Evolutionary conservation across 2,797 vertebrate species (phyloP), one percentile per base, ranked within the genome.

Genomic region (Erithacus rubecula): DNA sequence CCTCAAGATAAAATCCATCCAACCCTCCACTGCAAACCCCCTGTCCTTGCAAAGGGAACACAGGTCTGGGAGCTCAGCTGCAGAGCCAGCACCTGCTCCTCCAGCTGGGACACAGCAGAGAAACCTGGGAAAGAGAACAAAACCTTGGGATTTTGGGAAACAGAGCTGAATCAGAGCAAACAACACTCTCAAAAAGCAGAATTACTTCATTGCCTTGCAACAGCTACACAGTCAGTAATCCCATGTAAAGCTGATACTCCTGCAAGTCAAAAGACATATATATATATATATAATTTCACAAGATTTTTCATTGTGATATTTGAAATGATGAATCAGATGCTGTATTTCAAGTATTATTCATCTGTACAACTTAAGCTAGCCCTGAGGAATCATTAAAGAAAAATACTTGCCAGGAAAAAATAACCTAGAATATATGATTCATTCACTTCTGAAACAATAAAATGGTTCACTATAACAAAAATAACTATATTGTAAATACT

Each of bases 391-490:
- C 89, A 91, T 86, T 93, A 86, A 91, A 75, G 84, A 87, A 94
- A 95, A 92, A 76, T 79, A 95, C 90, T n/a, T 90, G 89, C 91
- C 92, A 92, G 94, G 94, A 96, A 97, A 96, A 97, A 95, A 90
- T 90, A 96, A 82, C 47, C 67, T 81, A 86, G 90, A 94, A 71
- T 95, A 91, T 69, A 86, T 94, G 90, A 96, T 95, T 96, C 95
- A 96, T 94, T 95, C 92, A 91, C 62, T 85, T 87, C 65, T 87
- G 89, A 93, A 96, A 96, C 94, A 95, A 96, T 95, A 75, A 94
- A 94, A 89, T 3, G 6, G 87, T 58, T 89, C 86, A 71, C 68
- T 83, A 9, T 44, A 93, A 92, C 71, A 95, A 94, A 95, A 95
- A 87, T 82, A 94, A 74, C 56, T 36, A 74, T 77, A 91, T 39